phyloP scores from a whole-genome alignment of 2,113 vertebrate genomes.

The Perca fluviatilis region DNA sequence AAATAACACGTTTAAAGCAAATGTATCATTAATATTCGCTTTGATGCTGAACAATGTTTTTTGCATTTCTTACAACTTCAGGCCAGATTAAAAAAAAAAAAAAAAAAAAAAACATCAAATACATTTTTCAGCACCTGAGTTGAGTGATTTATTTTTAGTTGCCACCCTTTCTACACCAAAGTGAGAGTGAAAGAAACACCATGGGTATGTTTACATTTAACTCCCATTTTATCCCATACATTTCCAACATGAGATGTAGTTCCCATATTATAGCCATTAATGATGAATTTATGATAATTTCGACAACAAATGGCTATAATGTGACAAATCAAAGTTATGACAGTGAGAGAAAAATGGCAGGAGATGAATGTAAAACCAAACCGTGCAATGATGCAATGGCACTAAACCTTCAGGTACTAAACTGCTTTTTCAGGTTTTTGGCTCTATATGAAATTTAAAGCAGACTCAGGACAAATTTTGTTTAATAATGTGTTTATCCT shows the following conservation, averaged over 20 bases:
- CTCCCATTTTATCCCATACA: conserved; percentile 26
- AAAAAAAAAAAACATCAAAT: not conserved
- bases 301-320: not conserved
- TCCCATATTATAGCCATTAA: not conserved
- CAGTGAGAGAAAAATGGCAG: not conserved
- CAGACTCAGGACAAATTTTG: not conserved
- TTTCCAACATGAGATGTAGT: not conserved
- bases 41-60: not conserved
- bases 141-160: conserved; percentile 21
- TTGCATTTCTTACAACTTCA: not conserved
- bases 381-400: conserved; percentile 1
- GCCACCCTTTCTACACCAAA: conserved; percentile 1
- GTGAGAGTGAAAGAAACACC: conserved; percentile 10
- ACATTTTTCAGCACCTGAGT: conserved; percentile 27
- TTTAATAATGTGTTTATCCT: not conserved
- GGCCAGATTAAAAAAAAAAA: not conserved
- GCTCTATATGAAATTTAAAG: not conserved
- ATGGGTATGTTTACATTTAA: not conserved
- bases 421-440: conserved; percentile 5
- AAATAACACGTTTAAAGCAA: not conserved
- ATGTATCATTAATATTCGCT: not conserved
- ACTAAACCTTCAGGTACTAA: not conserved
- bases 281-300: not conserved
- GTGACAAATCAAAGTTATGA: not conserved
- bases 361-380: conserved; percentile 3